Evolutionary conservation across 2,113 vertebrate species (phyloP).

Genomic region (Sphyrna mokarran): DNA sequence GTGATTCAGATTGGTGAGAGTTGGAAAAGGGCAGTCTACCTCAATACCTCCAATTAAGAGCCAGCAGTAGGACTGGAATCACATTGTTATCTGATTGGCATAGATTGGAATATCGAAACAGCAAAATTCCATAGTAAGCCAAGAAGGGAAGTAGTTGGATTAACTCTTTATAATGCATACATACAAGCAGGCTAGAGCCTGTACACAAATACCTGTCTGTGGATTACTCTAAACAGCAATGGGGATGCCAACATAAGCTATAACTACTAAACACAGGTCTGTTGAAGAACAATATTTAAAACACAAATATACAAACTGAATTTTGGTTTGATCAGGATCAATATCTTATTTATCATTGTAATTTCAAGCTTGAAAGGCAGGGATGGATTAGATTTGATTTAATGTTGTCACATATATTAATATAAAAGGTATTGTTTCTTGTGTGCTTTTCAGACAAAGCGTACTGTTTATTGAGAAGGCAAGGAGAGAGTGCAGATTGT

Average conservation of each 20-base stretch:
- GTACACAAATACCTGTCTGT: neutral
- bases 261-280: neutral
- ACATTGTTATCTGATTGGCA: neutral
- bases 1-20: neutral
- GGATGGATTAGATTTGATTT: too few relatives aligned
- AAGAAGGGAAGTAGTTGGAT: neutral
- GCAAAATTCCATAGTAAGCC: neutral
- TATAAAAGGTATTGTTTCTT: too few relatives aligned
- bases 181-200: too few relatives aligned
- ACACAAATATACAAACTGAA: neutral
- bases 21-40: neutral
- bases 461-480: too few relatives aligned
- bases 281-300: slow-evolving; percentile 11
- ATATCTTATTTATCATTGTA: neutral
- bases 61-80: neutral
- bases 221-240: neutral
- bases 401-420: too few relatives aligned
- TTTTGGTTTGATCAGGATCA: neutral
- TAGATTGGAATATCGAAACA: neutral
- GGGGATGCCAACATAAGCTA: neutral
- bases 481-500: too few relatives aligned
- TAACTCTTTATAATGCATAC: neutral
- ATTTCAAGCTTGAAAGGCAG: neutral
- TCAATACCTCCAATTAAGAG: neutral
- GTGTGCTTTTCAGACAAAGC: too few relatives aligned